Evolutionary conservation across 2,113 vertebrate species (phyloP), one percentile per base, ranked within the genome.

Genomic region (Tricholaema leucomelas): DNA sequence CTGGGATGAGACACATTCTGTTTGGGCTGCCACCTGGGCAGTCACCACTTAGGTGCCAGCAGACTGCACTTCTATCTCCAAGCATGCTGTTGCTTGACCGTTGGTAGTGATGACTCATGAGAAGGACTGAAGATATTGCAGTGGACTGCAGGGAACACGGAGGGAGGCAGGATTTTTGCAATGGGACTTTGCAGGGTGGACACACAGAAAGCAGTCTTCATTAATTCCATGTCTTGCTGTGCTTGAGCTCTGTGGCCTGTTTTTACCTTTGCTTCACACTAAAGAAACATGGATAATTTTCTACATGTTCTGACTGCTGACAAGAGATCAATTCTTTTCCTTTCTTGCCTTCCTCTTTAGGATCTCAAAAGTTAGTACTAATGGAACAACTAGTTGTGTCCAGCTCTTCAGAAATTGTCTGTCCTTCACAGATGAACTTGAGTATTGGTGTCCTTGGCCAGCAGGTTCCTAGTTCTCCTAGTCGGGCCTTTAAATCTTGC

Each of bases 11-110:
- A 46, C 17, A 2, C 3, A 2, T 38, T 54, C 58, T 42, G 25
- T 54, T 67, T 85, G 38, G n/a, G 12, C 64, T 40, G 63, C n/a
- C n/a, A 18, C 16, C 58, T 8, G 55, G 66, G 55, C 46, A 7
- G 48, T 50, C 63, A 23, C 13, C 1, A 0, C n/a, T 64, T 5
- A 0, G 1, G 5, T 50, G 24, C 38, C 50, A 60, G 48, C 59
- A 50, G 48, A 50, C 48, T 50, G 23, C 8, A 1, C 21, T 15
- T 66, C 44, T 64, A 1, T 30, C 17, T 72, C 79, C 2, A 5
- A 65, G 35, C 3, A 0, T 19, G 59, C 67, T 77, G 85, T 44
- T 23, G 1, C 46, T 83, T 33, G 55, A n/a, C 35, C 7, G 4
- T 12, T 64, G 58, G 48, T 38, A 20, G 28, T 46, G 81, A 7